Base-by-base conservation (phyloP, 2,113 vertebrate species). In the Zosterops japonicus region DNA sequence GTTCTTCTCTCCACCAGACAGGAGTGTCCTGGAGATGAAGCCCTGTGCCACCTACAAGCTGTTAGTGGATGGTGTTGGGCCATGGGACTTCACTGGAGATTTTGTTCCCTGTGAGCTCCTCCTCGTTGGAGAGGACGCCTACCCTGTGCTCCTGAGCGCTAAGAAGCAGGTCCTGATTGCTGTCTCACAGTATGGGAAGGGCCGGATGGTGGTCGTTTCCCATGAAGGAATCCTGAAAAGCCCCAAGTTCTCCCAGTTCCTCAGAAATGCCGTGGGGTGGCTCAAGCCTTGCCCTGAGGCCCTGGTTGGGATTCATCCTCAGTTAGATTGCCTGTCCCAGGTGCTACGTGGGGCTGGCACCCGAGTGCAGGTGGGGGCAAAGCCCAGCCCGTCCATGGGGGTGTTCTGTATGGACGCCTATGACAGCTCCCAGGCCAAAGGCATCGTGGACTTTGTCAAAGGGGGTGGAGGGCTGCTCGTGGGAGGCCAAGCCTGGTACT, bases 401-500 rank as follows among this genome's bases (percentile, higher is more conserved):
- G 98, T 99, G 46, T 99, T 98, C 86, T 98, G 99, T 53, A 96
- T 97, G 3, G 95, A 98, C 7, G 98, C 98, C 87, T 99, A 98
- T 88, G 97, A 94, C 5, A 94, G 98, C 33, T 97, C 50, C 4
- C 75, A 57, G 36, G 96, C 85, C 0, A 97, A 98, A 50, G 96
- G 97, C 19, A 75, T 99, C 59, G 94, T 98, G 87, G 93, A 93
- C 14, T 99, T 99, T 53, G 41, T 99, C 56, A 98, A 98, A 91
- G 77, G 36, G 5, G 98, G 99, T 31, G 99, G 99, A 14, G 98
- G 99, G 49, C 96, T 99, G 93, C 97, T 99, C 22, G 91, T 99
- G 15, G 99, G 98, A 5, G 99, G 98, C 28, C 98, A 99, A 41
- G 98, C 98, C 5, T 99, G 98, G 98, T 35, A 93, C 57, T 99